These are phyloP conservation scores for Cariama cristata DNA, from an alignment of 2,113 vertebrate species.

Conservation along the genomic window DNA sequence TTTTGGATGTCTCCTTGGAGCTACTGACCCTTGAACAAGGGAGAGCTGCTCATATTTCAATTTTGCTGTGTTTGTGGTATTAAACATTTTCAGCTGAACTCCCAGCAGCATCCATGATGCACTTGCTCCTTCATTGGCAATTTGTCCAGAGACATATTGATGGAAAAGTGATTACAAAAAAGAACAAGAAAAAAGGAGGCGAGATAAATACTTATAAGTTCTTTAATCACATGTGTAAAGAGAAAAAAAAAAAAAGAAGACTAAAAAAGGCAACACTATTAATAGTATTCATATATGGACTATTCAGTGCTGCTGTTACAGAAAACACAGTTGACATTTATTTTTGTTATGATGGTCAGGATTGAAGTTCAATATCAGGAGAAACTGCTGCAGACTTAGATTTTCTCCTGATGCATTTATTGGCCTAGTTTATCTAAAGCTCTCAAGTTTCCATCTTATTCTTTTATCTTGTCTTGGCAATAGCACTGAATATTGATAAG, in stretches of 20 bases:
- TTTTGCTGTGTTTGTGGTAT: neutral
- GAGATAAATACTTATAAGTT: neutral
- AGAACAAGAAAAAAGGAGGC: accelerated
- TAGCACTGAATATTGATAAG: slow-evolving; percentile 7
- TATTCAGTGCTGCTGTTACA: accelerated
- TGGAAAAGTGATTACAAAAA: neutral
- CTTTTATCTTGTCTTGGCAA: neutral
- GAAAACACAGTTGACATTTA: neutral
- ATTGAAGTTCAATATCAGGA: neutral
- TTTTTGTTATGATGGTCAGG: neutral
- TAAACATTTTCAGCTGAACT: neutral
- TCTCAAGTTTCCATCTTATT: neutral
- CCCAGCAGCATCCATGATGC: neutral
- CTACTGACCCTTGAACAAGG: accelerated
- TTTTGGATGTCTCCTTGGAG: neutral
- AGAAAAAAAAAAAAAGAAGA: neutral
- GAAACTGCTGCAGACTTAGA: neutral
- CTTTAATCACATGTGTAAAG: neutral
- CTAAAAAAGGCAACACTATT: neutral
- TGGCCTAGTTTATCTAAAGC: neutral
- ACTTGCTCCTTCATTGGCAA: neutral
- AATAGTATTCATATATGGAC: neutral
- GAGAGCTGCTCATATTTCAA: accelerated
- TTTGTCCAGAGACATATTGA: accelerated
- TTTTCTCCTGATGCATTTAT: neutral